A percentile compares a stretch with the other conserved stretches of the same genome.
These are phyloP conservation scores for Plecturocebus donacophilus DNA, from an alignment of 2,113 vertebrate genomes.

Conservation along the genomic window DNA sequence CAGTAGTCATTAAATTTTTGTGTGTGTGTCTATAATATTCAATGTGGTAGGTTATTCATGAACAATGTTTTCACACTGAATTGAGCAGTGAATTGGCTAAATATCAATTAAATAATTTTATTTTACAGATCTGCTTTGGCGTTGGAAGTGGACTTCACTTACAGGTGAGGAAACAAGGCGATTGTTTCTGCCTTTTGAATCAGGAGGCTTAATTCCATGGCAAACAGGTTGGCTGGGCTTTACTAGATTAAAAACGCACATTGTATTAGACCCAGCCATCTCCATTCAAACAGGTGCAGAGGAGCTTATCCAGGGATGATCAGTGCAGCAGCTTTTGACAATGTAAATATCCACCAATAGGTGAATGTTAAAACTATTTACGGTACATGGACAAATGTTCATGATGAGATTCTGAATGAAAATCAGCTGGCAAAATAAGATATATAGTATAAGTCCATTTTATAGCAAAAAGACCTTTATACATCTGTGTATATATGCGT, in stretches of 20 bases:
- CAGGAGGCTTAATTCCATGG: neutral
- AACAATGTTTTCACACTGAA: neutral
- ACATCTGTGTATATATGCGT: neutral
- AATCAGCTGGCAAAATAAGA: neutral
- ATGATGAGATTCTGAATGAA: neutral
- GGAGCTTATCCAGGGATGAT: neutral
- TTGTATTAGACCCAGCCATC: neutral
- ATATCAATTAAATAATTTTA: conserved; percentile 53
- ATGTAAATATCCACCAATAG: neutral
- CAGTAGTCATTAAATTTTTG: neutral
- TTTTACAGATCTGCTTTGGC: conserved; percentile 82
- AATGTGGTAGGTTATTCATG: neutral
- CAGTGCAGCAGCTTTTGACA: neutral
- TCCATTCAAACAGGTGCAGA: neutral
- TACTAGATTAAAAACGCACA: neutral
- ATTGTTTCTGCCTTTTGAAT: neutral
- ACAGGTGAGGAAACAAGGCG: conserved; percentile 79
- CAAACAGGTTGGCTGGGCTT: neutral
- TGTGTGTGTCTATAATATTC: neutral
- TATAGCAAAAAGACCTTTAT: neutral
- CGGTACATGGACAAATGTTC: neutral
- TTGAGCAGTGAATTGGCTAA: neutral
- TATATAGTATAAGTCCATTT: neutral
- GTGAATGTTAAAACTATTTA: neutral
- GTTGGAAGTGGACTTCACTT: conserved; percentile 83